Conservation (phyloP, 2,113 vertebrate species). For the Limnothrissa miodon region DNA sequence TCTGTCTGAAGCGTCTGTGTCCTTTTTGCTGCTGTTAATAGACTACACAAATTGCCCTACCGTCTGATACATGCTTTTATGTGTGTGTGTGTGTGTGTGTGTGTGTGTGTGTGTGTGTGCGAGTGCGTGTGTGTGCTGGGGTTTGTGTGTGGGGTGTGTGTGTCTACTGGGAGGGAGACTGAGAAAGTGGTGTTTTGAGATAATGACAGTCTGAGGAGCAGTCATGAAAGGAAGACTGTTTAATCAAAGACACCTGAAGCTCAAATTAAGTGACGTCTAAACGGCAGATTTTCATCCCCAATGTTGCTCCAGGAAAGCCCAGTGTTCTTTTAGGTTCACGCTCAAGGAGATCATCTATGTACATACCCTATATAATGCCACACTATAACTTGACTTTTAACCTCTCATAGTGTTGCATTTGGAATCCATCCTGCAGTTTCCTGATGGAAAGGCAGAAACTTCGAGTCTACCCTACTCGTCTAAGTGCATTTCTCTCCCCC, state of each 20-base stretch:
- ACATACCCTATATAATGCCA: background rate
- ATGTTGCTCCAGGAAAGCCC: background rate
- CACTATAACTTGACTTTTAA: conserved; percentile 43
- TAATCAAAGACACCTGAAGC: background rate
- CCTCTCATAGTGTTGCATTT: conserved; percentile 60
- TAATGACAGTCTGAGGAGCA: background rate
- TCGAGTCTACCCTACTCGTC: conserved; percentile 49
- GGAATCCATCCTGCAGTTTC: conserved; percentile 71
- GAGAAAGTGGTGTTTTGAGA: background rate
- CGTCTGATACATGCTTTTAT: background rate
- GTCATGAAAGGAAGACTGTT: background rate
- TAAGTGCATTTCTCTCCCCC: conserved; percentile 71
- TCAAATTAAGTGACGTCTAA: background rate
- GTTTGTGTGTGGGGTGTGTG: background rate
- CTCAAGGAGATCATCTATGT: background rate
- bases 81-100: background rate
- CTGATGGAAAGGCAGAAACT: conserved; percentile 69
- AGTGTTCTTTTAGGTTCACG: background rate
- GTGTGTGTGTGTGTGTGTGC: too few species aligned
- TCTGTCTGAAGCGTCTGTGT: background rate
- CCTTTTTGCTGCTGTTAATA: conserved; percentile 70
- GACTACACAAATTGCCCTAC: conserved; percentile 57
- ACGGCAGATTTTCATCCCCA: background rate
- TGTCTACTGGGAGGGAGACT: conserved; percentile 15
- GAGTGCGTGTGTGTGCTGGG: conserved; percentile 21